Conservation (phyloP, 2,888 invertebrate genomes). For the Junonia oenone region DNA sequence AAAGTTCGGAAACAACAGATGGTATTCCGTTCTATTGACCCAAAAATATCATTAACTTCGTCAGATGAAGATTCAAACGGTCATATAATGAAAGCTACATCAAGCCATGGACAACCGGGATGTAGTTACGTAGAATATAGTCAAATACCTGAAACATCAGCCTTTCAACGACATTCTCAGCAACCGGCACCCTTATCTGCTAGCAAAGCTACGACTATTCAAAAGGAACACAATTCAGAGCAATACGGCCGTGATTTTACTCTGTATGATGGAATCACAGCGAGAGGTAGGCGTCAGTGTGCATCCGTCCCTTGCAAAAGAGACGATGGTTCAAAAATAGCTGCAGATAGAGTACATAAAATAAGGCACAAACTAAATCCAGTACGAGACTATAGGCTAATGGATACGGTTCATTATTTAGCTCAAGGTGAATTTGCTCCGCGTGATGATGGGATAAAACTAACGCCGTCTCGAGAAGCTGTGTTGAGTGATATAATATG, state of each 20-base stretch:
- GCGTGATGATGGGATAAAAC: slow-evolving; percentile 68
- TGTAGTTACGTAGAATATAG: slow-evolving; percentile 71
- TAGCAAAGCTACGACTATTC: slow-evolving; percentile 59
- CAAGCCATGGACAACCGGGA: slow-evolving; percentile 46
- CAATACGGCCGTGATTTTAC: slow-evolving; percentile 71
- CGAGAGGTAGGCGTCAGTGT: slow-evolving; percentile 62
- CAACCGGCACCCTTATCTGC: slow-evolving; percentile 55
- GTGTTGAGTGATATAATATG: slow-evolving; percentile 72
- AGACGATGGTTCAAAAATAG: slow-evolving; percentile 57
- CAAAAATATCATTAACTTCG: slow-evolving; percentile 51
- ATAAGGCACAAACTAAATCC: slow-evolving; percentile 70
- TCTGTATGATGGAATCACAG: slow-evolving; percentile 67
- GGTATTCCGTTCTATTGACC: slow-evolving; percentile 58
- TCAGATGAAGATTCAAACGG: slow-evolving; percentile 55
- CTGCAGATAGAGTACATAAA: slow-evolving; percentile 67
- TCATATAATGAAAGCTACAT: slow-evolving; percentile 41
- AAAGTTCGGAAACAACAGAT: slow-evolving; percentile 62
- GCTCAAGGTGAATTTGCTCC: slow-evolving; percentile 75
- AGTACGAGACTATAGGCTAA: slow-evolving; percentile 66
- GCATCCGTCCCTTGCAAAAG: slow-evolving; percentile 67
- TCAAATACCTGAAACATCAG: slow-evolving; percentile 65
- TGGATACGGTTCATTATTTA: slow-evolving; percentile 73
- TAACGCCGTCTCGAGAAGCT: slow-evolving; percentile 69
- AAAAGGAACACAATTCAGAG: slow-evolving; percentile 69
- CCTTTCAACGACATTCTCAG: slow-evolving; percentile 63